These are phyloP conservation scores for Acropternis orthonyx DNA, from an alignment of 2,797 vertebrate species.

Conservation along the genomic window DNA sequence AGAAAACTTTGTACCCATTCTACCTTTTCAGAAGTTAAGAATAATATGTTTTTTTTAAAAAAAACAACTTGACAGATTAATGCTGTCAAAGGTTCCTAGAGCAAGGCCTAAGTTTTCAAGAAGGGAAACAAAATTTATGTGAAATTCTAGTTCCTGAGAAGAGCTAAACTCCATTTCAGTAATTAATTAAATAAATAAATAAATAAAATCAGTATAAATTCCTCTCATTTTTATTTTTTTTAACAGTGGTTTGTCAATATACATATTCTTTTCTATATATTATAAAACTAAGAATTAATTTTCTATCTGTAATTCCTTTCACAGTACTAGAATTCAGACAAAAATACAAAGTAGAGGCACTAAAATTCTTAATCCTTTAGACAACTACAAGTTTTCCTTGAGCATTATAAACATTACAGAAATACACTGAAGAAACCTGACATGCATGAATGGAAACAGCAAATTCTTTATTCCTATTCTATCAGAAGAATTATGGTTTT, in stretches of 20 bases:
- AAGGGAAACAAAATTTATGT: not conserved
- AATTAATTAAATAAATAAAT: conserved; percentile 20
- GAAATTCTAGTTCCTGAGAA: not conserved
- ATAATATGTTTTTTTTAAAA: not conserved
- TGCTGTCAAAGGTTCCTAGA: not conserved
- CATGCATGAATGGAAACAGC: not conserved
- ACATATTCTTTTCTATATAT: not conserved
- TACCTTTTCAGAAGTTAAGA: not conserved
- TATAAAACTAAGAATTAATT: not conserved
- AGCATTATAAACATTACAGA: not conserved
- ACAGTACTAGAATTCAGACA: not conserved
- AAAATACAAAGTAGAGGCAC: not conserved
- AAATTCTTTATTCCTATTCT: not conserved
- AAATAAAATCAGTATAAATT: not conserved
- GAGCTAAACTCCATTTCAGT: not conserved
- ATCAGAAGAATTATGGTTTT: not conserved
- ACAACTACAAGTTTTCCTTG: not conserved
- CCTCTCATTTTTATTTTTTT: not conserved
- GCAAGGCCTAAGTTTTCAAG: not conserved
- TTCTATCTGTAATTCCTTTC: not conserved
- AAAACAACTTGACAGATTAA: not conserved
- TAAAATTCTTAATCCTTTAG: not conserved
- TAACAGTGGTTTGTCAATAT: not conserved
- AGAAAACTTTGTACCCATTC: not conserved
- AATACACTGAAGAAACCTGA: not conserved